phyloP scores from a whole-genome alignment of 2,113 vertebrate species.

The Zosterops japonicus region DNA sequence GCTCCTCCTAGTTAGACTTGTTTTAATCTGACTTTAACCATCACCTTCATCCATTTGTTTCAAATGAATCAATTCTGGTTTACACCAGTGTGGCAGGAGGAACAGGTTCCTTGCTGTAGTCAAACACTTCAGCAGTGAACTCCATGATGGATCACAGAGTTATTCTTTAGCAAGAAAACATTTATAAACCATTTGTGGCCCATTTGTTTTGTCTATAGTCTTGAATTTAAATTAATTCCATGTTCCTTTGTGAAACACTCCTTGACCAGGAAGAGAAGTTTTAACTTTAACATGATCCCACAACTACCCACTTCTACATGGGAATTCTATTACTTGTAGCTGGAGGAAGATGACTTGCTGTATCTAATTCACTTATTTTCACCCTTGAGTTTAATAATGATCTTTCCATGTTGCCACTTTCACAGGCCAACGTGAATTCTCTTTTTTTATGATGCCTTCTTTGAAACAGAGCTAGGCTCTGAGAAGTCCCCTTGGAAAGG shows the following conservation, averaged over 20 bases:
- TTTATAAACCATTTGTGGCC: conserved; percentile 1
- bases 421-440: neutral
- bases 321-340: neutral
- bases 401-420: neutral
- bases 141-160: neutral
- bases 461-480: conserved; percentile 10
- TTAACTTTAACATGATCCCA: conserved; percentile 1
- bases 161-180: conserved; percentile 25
- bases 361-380: neutral
- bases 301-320: neutral
- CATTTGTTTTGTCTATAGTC: neutral
- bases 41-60: neutral
- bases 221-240: conserved; percentile 26
- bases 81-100: neutral
- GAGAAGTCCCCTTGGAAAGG: neutral
- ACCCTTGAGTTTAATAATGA: neutral
- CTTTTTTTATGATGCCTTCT: neutral
- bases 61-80: neutral
- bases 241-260: neutral
- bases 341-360: neutral
- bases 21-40: neutral
- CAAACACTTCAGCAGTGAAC: neutral
- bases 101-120: neutral
- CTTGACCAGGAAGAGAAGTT: neutral
- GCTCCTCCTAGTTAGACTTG: neutral